These are phyloP conservation scores for Tenthredo mesomela DNA, from an alignment of 2,888 invertebrate genomes.

Conservation along the genomic window DNA sequence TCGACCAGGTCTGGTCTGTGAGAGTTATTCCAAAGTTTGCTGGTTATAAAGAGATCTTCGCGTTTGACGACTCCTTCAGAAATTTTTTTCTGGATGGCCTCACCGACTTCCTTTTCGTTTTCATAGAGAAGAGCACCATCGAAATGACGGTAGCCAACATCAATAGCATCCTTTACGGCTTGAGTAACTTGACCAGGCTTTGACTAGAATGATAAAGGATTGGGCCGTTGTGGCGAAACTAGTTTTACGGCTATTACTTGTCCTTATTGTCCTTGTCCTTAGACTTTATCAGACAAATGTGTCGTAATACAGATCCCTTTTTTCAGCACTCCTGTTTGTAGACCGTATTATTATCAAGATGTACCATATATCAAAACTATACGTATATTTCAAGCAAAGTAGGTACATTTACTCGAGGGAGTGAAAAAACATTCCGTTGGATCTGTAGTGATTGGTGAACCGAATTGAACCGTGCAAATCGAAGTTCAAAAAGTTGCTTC, in stretches of 20 bases:
- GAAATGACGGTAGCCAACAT: conserved; percentile 89
- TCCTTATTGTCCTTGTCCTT: too few species aligned
- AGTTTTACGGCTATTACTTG: not conserved
- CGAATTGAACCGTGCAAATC: not conserved
- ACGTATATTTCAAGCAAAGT: not conserved
- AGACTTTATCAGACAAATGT: not conserved
- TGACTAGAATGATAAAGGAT: conserved; percentile 77
- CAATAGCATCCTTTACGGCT: conserved; percentile 88
- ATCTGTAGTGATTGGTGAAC: too few species aligned
- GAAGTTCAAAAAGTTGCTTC: not conserved
- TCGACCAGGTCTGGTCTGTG: conserved; percentile 89
- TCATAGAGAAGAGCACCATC: conserved; percentile 88
- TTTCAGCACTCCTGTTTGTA: not conserved
- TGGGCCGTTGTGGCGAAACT: not conserved
- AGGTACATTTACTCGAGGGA: not conserved
- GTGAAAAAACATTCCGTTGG: not conserved
- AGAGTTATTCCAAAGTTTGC: conserved; percentile 94
- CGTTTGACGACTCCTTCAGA: conserved; percentile 84
- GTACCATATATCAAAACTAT: too few species aligned
- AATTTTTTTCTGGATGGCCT: conserved; percentile 84
- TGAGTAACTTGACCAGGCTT: conserved; percentile 84
- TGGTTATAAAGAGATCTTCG: conserved; percentile 86
- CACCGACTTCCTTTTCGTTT: conserved; percentile 88
- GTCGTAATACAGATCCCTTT: not conserved
- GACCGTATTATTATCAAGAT: not conserved